Conservation (phyloP, 2,113 vertebrate genomes). For the Chloropsis cyanopogon region DNA sequence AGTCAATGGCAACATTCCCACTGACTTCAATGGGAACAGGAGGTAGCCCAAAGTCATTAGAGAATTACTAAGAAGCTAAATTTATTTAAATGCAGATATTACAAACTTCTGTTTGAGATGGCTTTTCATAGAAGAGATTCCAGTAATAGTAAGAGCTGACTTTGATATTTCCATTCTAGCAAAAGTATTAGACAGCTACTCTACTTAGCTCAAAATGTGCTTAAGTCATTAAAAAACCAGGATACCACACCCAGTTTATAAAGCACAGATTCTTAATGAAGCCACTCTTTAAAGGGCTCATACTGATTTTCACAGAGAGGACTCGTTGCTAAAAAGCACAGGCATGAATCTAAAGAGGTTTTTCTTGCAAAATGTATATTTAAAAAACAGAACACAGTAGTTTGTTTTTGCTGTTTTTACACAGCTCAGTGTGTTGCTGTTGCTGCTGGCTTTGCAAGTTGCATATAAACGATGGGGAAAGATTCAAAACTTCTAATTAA, state of each 20-base stretch:
- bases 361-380: background rate
- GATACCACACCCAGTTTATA: slow-evolving; percentile 28
- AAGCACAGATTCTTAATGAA: slow-evolving; percentile 13
- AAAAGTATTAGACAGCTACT: background rate
- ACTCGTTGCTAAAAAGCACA: background rate
- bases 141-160: background rate
- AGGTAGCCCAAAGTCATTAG: background rate
- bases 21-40: background rate
- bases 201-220: slow-evolving; percentile 15
- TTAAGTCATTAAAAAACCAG: slow-evolving; percentile 19
- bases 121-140: background rate
- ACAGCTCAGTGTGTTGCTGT: background rate
- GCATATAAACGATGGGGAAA: background rate
- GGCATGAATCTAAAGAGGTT: background rate
- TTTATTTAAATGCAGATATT: slow-evolving; percentile 15
- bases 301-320: background rate
- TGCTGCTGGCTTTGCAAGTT: background rate
- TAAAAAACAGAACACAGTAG: background rate
- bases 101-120: background rate
- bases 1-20: slow-evolving; percentile 11
- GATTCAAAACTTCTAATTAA: background rate
- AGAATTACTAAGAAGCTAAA: background rate
- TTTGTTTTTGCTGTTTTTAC: background rate
- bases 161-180: slow-evolving; percentile 30
- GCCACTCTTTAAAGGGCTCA: background rate